Evolutionary conservation across 2,797 vertebrate genomes (phyloP).

Genomic region (Protonibea diacanthus): DNA sequence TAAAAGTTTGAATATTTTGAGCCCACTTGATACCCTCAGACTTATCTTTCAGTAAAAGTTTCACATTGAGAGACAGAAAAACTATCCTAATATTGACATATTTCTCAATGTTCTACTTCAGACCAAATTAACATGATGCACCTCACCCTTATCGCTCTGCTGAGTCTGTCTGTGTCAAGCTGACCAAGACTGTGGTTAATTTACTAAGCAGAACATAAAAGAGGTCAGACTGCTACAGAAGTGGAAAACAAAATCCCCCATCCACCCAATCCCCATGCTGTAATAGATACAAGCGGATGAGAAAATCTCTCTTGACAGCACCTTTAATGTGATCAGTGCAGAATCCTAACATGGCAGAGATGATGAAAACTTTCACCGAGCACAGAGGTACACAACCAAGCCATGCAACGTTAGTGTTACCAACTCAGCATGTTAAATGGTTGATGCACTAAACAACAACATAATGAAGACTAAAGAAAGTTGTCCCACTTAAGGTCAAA

Average conservation of each 20-base stretch:
- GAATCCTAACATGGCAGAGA: neutral
- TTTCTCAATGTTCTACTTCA: neutral
- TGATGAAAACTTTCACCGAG: neutral
- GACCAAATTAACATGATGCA: conserved; percentile 3
- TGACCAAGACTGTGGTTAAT: conserved; percentile 15
- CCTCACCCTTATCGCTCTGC: neutral
- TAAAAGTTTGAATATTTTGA: conserved; percentile 1
- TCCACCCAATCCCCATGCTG: neutral
- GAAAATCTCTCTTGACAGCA: conserved; percentile 1
- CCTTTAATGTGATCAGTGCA: neutral
- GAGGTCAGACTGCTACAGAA: neutral
- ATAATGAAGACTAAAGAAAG: neutral
- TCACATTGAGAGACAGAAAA: neutral
- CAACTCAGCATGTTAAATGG: too few relatives aligned
- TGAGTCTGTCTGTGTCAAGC: conserved; percentile 13
- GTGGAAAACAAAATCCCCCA: neutral
- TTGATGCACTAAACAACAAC: neutral
- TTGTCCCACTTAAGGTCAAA: neutral
- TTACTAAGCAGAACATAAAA: conserved; percentile 16
- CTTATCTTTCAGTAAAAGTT: neutral
- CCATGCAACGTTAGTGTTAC: neutral
- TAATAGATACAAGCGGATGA: neutral
- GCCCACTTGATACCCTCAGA: neutral
- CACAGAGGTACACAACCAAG: neutral
- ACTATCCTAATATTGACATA: neutral